A percentile compares a stretch with the other conserved stretches of the same genome.
Evolutionary conservation across 2,888 invertebrate species (phyloP).

Genomic region (Drosophila neutralis): DNA sequence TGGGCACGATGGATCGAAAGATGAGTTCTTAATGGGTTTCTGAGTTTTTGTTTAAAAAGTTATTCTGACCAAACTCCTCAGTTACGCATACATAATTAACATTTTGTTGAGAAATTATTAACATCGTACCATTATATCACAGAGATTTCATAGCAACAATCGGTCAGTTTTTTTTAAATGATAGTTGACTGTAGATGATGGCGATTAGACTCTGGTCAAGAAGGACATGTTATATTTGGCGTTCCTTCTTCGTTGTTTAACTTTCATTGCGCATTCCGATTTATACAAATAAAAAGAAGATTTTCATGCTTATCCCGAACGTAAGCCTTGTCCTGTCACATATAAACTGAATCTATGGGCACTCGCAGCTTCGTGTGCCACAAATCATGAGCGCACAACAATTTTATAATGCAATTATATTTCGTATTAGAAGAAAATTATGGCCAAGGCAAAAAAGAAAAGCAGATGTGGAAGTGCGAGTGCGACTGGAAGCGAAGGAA

Average conservation of each 20-base stretch:
- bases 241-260: neutral
- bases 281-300: neutral
- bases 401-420: slow-evolving; percentile 73
- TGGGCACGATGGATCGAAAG: neutral
- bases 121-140: neutral
- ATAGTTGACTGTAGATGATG: neutral
- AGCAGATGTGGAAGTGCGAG: neutral
- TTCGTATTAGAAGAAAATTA: slow-evolving; percentile 60
- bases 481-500: slow-evolving; percentile 15
- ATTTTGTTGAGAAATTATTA: neutral
- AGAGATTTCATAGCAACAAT: neutral
- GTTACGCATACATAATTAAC: neutral
- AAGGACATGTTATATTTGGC: neutral
- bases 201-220: neutral
- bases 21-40: neutral
- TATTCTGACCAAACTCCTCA: neutral
- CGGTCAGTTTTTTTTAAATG: neutral
- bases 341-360: slow-evolving; percentile 27
- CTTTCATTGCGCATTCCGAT: neutral
- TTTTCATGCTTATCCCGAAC: slow-evolving; percentile 9
- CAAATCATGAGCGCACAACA: slow-evolving; percentile 42
- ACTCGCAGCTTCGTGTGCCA: slow-evolving; percentile 1
- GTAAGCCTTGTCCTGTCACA: slow-evolving; percentile 11
- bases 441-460: slow-evolving; percentile 19
- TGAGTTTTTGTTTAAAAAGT: neutral